A percentile compares a stretch with the other conserved stretches of the same genome.
Conservation (phyloP, 2,113 vertebrate species). For the Paramormyrops kingsleyae region DNA sequence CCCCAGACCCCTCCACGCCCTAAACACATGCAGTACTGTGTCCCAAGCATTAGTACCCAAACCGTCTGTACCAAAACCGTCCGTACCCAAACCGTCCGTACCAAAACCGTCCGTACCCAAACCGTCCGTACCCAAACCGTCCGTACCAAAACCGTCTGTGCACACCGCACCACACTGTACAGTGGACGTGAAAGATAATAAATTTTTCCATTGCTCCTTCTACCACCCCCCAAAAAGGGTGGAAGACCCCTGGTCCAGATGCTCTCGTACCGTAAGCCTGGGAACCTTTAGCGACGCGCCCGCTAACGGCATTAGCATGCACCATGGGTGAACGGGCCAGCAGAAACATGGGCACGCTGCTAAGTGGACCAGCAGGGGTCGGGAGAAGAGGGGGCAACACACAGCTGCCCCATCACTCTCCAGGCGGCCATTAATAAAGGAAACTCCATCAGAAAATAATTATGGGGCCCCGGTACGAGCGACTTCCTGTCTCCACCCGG, state of each 20-base stretch:
- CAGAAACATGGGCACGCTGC: conserved; percentile 28
- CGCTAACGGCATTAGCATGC: background rate
- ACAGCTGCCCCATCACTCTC: conserved; percentile 28
- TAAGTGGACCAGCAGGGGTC: conserved; percentile 30
- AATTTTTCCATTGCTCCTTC: background rate
- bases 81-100: no score
- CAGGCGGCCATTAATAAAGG: conserved; percentile 18
- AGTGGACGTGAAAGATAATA: no score
- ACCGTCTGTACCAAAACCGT: no score
- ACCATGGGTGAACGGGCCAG: background rate
- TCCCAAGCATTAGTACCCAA: background rate
- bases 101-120: no score
- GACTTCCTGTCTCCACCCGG: conserved; percentile 46
- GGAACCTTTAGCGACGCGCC: background rate
- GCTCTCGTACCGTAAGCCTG: no score
- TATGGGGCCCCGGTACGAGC: conserved; percentile 35
- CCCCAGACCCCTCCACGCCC: no score
- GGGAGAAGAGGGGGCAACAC: conserved; percentile 13
- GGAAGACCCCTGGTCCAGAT: background rate
- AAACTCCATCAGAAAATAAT: conserved; percentile 37
- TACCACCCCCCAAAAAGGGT: background rate
- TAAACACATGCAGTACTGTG: no score
- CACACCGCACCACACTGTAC: no score
- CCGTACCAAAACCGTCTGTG: no score
- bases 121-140: no score